Evolutionary conservation across 2,888 invertebrate species (phyloP).

Genomic region (Dinocampus coccinellae): DNA sequence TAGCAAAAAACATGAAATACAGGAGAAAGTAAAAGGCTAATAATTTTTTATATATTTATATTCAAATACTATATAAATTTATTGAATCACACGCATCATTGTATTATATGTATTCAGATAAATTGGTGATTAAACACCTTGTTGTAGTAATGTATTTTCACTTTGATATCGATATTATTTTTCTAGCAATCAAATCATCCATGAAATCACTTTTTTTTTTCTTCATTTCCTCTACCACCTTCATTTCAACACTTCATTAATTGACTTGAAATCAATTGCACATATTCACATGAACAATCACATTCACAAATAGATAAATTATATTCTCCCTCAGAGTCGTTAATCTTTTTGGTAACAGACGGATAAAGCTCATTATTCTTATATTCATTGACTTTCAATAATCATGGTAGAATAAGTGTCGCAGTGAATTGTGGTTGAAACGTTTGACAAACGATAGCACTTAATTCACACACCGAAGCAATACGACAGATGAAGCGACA

Average conservation of each 20-base stretch:
- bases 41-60: too few relatives aligned
- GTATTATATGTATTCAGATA: background rate
- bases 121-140: background rate
- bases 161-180: background rate
- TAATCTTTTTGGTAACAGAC: background rate
- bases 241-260: background rate
- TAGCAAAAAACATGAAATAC: background rate
- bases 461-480: conserved; percentile 20
- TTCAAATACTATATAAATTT: too few relatives aligned
- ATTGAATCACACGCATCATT: too few relatives aligned
- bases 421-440: background rate
- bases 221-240: background rate
- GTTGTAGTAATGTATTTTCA: background rate
- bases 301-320: background rate
- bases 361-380: background rate
- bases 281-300: background rate
- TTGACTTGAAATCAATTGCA: background rate
- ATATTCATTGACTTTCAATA: background rate
- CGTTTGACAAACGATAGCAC: background rate
- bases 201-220: background rate
- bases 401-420: background rate
- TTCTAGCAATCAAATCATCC: background rate
- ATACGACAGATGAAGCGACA: background rate
- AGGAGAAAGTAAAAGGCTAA: too few relatives aligned
- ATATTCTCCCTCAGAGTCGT: background rate